Percentiles rank a stretch among this genome's conserved stretches.
phyloP scores from a whole-genome alignment of 2,797 vertebrate species.

The Tadarida brasiliensis region DNA sequence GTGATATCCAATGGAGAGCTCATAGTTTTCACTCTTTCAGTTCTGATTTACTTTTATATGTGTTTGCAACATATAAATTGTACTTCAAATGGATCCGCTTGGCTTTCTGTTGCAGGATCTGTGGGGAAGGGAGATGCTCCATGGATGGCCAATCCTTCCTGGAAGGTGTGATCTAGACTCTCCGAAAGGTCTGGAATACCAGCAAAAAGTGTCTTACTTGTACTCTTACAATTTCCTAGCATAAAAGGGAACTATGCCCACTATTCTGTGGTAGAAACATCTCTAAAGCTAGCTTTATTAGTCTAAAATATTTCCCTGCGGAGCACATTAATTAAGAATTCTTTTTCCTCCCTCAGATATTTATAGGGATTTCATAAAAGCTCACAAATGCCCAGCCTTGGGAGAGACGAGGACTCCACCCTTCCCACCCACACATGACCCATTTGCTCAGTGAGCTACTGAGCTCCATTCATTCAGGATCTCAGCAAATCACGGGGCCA shows the following conservation, averaged over 20 bases:
- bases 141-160: not conserved
- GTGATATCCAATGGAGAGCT: too few species aligned
- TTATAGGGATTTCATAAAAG: not conserved
- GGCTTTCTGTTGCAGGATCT: not conserved
- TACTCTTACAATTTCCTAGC: not conserved
- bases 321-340: not conserved
- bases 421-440: not conserved
- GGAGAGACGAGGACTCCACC: not conserved
- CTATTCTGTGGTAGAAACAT: not conserved
- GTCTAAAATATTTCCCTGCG: not conserved
- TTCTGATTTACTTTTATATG: not conserved
- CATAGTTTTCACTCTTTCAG: not conserved
- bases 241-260: not conserved
- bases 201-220: not conserved
- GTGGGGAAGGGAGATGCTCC: accelerated
- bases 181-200: not conserved
- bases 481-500: not conserved
- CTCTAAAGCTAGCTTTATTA: not conserved
- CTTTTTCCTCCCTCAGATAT: not conserved
- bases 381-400: accelerated
- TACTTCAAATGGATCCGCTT: not conserved
- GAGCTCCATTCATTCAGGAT: not conserved
- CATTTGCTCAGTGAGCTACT: not conserved
- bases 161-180: not conserved
- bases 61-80: accelerated